Evolutionary conservation across 1,140 invertebrate genomes (phyloP), one percentile per base, ranked within the genome.

Genomic region (Panulirus ornatus): DNA sequence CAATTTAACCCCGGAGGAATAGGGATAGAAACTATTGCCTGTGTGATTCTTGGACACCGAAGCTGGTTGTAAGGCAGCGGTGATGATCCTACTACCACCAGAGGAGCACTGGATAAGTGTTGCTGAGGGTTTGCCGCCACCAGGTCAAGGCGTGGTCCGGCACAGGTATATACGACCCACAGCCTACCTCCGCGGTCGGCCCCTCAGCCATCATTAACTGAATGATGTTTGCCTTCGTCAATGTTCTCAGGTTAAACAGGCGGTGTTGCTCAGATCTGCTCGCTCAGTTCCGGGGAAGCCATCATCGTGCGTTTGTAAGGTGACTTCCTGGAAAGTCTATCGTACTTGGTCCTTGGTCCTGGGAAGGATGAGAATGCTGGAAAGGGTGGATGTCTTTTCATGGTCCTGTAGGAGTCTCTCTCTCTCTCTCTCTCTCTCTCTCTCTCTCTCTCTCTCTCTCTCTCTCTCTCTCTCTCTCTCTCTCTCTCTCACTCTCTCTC

Each of bases 371-470:
- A n/a, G n/a, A n/a, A n/a, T 34, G 27, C 66, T 70, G 27, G 27
- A 58, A 58, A 58, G 22, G 22, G 11, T 58, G 51, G 22, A 58
- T 11, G 51, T 58, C 22, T 11, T 58, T 58, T 11, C 11, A 22
- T 58, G 11, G 22, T 58, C 51, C 22, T 58, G 22, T 11, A 58
- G 11, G 51, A 11, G 51, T 58, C 22, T 22, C 22, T 11, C 51
- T 58, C 22, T 11, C 22, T 22, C 51, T 11, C 11, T 58, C 22
- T 58, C 51, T 58, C 51, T 58, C 66, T 58, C 51, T 58, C 51
- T 58, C 51, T 58, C 51, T 58, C 51, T 58, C 51, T 58, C 51
- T 58, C 51, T 58, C 51, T 58, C 51, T 58, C 51, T 58, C 51
- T 58, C 51, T 58, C 51, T 58, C 51, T 58, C 51, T 58, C 51